Conservation (phyloP, 2,113 vertebrate species). For the Theropithecus gelada region DNA sequence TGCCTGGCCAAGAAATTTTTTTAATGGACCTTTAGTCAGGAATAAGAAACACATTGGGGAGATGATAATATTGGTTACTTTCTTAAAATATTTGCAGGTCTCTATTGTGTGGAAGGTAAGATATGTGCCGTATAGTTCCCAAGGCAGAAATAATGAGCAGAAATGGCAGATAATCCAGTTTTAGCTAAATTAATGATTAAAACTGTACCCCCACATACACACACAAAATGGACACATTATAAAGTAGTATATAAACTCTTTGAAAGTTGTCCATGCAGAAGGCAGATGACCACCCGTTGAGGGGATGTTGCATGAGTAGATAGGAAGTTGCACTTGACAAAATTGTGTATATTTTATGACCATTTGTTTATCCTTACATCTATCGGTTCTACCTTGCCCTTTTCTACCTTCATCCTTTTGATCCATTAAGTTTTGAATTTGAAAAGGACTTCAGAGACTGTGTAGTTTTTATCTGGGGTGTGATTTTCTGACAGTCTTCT, state of each 20-base stretch:
- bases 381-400: neutral
- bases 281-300: neutral
- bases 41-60: neutral
- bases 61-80: neutral
- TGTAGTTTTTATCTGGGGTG: neutral
- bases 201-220: neutral
- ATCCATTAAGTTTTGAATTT: neutral
- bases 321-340: neutral
- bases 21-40: neutral
- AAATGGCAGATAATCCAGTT: neutral
- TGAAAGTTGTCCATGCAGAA: neutral
- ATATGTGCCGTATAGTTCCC: neutral
- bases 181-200: neutral
- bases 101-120: neutral
- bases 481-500: neutral
- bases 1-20: neutral
- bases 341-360: neutral
- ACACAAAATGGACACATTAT: neutral
- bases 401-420: neutral
- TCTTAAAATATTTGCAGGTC: neutral
- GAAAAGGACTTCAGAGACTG: conserved; percentile 1
- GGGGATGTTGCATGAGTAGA: neutral
- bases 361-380: neutral
- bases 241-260: neutral
- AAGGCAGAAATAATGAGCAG: neutral